These are phyloP conservation scores for Turritopsis rubra DNA, from an alignment of 30 jellyfish, hydroid and myxozoan genomes.

Conservation along the genomic window DNA sequence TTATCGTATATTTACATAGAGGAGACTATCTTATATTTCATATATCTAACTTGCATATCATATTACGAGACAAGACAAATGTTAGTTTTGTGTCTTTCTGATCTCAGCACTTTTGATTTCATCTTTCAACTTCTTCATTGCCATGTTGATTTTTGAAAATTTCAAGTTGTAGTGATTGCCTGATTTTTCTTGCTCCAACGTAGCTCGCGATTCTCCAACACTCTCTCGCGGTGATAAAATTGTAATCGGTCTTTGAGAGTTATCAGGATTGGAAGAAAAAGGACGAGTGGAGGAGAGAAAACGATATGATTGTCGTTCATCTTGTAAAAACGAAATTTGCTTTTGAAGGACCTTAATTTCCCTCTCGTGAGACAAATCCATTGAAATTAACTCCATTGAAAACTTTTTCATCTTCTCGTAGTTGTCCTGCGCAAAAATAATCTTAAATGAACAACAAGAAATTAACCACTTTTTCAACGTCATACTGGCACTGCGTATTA, in stretches of 20 bases:
- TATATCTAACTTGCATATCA: too few relatives aligned
- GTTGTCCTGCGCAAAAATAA: neutral
- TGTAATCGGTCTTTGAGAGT: neutral
- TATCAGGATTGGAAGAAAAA: neutral
- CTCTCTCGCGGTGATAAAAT: neutral
- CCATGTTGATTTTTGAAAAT: constrained; percentile 12
- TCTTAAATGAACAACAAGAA: neutral
- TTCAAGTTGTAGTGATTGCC: neutral
- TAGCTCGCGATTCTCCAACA: neutral
- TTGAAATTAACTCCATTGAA: constrained; percentile 7
- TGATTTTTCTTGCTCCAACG: neutral
- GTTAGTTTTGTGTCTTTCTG: neutral
- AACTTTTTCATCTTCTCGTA: neutral
- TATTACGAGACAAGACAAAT: neutral
- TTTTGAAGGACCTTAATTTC: constrained; percentile 13
- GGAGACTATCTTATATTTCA: too few relatives aligned
- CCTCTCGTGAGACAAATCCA: neutral
- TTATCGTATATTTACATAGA: too few relatives aligned
- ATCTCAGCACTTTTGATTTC: constrained; percentile 6
- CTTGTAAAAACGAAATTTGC: neutral
- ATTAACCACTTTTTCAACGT: neutral
- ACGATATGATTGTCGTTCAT: neutral
- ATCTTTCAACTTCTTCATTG: neutral
- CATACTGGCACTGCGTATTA: too few relatives aligned
- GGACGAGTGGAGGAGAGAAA: neutral